A percentile compares a stretch with the other conserved stretches of the same genome.
Evolutionary conservation across 2,113 vertebrate species (phyloP).

Genomic region (Athene cunicularia): DNA sequence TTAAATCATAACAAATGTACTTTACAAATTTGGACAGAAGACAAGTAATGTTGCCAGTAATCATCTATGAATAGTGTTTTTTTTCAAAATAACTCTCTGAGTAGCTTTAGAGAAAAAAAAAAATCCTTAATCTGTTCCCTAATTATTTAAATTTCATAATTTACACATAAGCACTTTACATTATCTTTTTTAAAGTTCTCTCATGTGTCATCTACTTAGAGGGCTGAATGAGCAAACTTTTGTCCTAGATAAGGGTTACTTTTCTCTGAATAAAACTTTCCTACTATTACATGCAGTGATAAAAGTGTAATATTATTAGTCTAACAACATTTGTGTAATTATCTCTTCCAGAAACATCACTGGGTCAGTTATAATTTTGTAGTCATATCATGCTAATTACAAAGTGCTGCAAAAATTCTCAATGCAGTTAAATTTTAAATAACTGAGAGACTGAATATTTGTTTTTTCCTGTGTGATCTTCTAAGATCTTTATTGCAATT

Average conservation of each 20-base stretch:
- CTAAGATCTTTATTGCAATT: background rate
- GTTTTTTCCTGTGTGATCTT: background rate
- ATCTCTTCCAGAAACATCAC: background rate
- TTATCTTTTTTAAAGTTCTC: background rate
- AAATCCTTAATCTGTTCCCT: background rate
- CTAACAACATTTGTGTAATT: background rate
- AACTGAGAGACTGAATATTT: background rate
- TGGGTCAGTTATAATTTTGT: background rate
- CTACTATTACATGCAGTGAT: background rate
- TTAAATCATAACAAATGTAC: background rate
- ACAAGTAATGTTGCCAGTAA: background rate
- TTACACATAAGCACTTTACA: background rate
- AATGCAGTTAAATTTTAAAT: background rate
- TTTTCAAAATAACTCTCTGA: background rate
- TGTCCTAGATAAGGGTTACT: background rate
- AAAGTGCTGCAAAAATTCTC: background rate
- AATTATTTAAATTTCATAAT: background rate
- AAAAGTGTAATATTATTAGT: background rate
- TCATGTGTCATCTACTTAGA: background rate
- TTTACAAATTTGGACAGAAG: background rate
- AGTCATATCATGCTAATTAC: background rate
- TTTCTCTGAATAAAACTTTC: background rate
- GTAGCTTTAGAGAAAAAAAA: background rate
- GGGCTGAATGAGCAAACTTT: background rate
- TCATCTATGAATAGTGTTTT: background rate